A percentile compares a stretch with the other conserved stretches of the same genome.
Evolutionary conservation across 2,113 vertebrate genomes (phyloP).

Genomic region (Eurystomus gularis): DNA sequence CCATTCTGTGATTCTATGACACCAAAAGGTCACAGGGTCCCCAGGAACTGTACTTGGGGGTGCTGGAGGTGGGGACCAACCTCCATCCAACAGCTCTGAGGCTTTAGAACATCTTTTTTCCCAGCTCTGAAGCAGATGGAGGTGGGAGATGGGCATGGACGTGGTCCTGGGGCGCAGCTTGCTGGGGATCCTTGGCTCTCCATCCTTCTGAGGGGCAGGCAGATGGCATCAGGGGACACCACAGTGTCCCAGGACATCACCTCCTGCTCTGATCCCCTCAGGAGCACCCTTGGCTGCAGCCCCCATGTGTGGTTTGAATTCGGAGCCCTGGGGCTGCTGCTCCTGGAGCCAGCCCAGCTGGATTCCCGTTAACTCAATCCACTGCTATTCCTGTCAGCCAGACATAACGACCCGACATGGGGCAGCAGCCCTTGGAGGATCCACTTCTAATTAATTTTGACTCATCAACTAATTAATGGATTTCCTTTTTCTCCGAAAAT

Average conservation of each 20-base stretch:
- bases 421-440: background rate
- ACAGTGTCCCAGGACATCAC: background rate
- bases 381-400: background rate
- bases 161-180: background rate
- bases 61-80: background rate
- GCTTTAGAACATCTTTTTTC: background rate
- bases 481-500: background rate
- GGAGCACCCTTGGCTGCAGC: background rate
- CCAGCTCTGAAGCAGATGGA: background rate
- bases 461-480: background rate
- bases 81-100: background rate
- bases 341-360: background rate
- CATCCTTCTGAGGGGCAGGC: background rate
- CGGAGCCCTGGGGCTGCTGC: background rate
- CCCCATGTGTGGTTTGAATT: accelerated
- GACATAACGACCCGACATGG: background rate
- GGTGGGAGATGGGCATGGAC: accelerated
- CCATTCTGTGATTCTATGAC: no score
- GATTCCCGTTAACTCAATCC: background rate
- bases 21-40: background rate
- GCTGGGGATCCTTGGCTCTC: background rate
- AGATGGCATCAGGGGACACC: background rate
- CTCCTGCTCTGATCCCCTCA: accelerated
- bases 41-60: background rate
- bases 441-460: background rate